phyloP scores from a whole-genome alignment of 2,888 invertebrate genomes.

The Cremastinae sp. region DNA sequence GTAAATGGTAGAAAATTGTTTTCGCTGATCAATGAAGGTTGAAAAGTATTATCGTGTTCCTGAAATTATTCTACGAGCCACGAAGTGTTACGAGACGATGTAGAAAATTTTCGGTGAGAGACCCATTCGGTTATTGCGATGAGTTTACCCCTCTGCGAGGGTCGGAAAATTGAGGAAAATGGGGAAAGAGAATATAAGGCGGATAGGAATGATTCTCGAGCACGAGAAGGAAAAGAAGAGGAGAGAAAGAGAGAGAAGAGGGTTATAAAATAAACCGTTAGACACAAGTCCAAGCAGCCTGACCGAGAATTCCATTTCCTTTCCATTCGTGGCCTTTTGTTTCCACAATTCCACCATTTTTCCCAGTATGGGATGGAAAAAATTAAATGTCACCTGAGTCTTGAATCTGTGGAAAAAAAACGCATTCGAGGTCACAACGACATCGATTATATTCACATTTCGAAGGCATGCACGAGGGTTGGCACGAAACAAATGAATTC shows the following conservation, averaged over 20 bases:
- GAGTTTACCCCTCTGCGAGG: conserved; percentile 34
- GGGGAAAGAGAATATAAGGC: conserved; percentile 7
- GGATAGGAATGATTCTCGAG: conserved; percentile 14
- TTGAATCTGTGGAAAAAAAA: no score
- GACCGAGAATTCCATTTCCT: conserved; percentile 54
- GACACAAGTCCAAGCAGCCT: conserved; percentile 52
- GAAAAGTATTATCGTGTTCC: no score
- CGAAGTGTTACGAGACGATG: not conserved
- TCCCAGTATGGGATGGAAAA: not conserved
- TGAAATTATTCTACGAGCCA: not conserved
- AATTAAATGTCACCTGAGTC: no score
- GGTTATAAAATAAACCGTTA: conserved; percentile 63
- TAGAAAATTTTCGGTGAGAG: not conserved
- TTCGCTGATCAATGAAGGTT: no score
- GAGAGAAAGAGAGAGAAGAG: conserved; percentile 18
- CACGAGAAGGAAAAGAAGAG: no score
- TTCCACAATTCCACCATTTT: conserved; percentile 22
- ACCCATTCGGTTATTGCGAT: conserved; percentile 40
- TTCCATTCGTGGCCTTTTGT: conserved; percentile 14
- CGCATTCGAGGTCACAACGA: no score
- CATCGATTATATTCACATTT: no score
- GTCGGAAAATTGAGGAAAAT: conserved; percentile 16
- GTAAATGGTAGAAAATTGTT: no score
- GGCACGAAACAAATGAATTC: no score
- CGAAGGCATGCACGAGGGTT: no score